Evolutionary conservation across 2,797 vertebrate genomes (phyloP).

Genomic region (Mus minutoides): DNA sequence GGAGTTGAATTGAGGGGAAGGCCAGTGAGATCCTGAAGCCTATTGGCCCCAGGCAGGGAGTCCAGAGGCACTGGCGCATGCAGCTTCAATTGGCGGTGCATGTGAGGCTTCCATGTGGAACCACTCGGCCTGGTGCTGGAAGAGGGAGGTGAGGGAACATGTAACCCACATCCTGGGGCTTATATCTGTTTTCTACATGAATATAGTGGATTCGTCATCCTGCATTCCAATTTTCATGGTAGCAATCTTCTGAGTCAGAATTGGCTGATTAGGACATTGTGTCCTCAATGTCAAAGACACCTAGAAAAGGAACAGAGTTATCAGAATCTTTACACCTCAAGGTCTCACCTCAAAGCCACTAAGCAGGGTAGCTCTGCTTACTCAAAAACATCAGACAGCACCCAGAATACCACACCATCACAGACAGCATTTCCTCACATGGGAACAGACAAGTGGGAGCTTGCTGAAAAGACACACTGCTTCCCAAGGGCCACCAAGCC

Average conservation of each 20-base stretch:
- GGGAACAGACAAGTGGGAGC: fast-evolving
- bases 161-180: not conserved
- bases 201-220: no score
- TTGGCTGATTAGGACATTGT: conserved; percentile 59
- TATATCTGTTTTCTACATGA: no score
- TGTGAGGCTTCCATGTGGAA: conserved; percentile 86
- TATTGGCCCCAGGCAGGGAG: not conserved
- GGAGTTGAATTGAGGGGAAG: conserved; percentile 87
- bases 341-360: not conserved
- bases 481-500: not conserved
- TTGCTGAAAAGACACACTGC: not conserved
- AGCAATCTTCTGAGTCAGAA: conserved; percentile 2
- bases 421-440: not conserved
- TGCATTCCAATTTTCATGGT: not conserved
- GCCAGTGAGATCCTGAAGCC: not conserved
- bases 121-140: conserved; percentile 20
- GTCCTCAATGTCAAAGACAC: conserved; percentile 31
- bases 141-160: not conserved
- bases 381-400: not conserved
- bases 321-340: not conserved
- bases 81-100: conserved; percentile 85
- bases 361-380: not conserved
- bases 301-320: conserved; percentile 64
- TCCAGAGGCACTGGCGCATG: conserved; percentile 27
- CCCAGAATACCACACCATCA: not conserved